These are phyloP conservation scores for Drosophila varians DNA, from an alignment of 1,140 invertebrate species.

Conservation along the genomic window DNA sequence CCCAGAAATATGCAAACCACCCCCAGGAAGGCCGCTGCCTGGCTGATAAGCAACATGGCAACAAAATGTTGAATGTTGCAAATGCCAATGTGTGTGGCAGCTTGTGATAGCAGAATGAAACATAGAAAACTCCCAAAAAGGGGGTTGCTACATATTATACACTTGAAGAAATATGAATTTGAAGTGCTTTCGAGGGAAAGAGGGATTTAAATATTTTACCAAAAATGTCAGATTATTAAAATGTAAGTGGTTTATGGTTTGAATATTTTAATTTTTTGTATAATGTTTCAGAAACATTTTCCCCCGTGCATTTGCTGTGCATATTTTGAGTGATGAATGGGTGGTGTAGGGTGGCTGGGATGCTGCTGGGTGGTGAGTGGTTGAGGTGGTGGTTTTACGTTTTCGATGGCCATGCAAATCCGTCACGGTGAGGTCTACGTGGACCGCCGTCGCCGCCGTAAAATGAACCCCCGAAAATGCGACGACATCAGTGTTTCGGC, in stretches of 20 bases:
- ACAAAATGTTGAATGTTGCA: slow-evolving; percentile 74
- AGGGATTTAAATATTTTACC: background rate
- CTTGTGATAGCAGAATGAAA: slow-evolving; percentile 67
- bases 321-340: slow-evolving; percentile 78
- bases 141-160: slow-evolving; percentile 34
- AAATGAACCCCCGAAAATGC: slow-evolving; percentile 60
- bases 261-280: background rate
- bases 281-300: background rate
- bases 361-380: slow-evolving; percentile 31
- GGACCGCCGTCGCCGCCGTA: slow-evolving; percentile 16
- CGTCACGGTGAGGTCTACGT: slow-evolving; percentile 56
- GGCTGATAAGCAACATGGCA: slow-evolving; percentile 66
- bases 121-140: slow-evolving; percentile 23
- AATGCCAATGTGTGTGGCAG: slow-evolving; percentile 79
- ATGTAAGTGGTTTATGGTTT: background rate
- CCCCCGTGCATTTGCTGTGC: slow-evolving; percentile 48
- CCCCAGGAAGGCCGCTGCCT: slow-evolving; percentile 41
- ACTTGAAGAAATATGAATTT: background rate
- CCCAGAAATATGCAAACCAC: slow-evolving; percentile 63
- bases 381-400: slow-evolving; percentile 22
- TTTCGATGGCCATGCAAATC: slow-evolving; percentile 64
- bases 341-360: slow-evolving; percentile 15
- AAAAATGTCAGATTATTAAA: background rate
- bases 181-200: background rate
- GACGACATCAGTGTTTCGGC: slow-evolving; percentile 48